These are phyloP conservation scores for Sebastes cheni DNA, from an alignment of 2,797 vertebrate species.

Conservation along the genomic window DNA sequence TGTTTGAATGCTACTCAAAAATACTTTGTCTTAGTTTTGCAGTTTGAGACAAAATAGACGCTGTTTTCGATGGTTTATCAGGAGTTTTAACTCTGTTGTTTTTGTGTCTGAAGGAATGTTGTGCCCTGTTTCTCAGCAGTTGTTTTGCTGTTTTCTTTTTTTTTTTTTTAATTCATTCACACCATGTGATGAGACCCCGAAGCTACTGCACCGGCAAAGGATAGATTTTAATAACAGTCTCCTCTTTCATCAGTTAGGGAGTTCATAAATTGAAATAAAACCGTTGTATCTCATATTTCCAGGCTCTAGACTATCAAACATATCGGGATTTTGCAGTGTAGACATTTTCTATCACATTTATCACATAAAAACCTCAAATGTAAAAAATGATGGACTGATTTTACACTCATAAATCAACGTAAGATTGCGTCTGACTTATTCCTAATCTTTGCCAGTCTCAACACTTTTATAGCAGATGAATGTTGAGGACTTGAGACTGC, in stretches of 20 bases:
- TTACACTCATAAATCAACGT: background rate
- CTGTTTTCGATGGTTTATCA: background rate
- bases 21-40: background rate
- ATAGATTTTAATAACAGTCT: background rate
- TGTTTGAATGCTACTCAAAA: background rate
- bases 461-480: background rate
- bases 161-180: background rate
- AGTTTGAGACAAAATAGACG: background rate
- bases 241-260: background rate
- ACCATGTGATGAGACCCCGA: conserved; percentile 44
- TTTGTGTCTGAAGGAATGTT: background rate
- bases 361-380: background rate
- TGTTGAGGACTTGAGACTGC: background rate
- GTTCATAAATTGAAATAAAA: background rate
- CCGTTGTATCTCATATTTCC: background rate
- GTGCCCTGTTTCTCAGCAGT: background rate
- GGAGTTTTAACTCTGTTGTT: background rate
- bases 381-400: background rate
- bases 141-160: background rate
- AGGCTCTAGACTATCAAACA: background rate
- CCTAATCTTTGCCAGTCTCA: background rate
- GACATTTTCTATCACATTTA: background rate
- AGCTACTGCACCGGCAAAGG: background rate
- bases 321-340: background rate
- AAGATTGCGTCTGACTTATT: background rate